phyloP scores from a whole-genome alignment of 2,113 vertebrate genomes.

The Theristicus caerulescens region DNA sequence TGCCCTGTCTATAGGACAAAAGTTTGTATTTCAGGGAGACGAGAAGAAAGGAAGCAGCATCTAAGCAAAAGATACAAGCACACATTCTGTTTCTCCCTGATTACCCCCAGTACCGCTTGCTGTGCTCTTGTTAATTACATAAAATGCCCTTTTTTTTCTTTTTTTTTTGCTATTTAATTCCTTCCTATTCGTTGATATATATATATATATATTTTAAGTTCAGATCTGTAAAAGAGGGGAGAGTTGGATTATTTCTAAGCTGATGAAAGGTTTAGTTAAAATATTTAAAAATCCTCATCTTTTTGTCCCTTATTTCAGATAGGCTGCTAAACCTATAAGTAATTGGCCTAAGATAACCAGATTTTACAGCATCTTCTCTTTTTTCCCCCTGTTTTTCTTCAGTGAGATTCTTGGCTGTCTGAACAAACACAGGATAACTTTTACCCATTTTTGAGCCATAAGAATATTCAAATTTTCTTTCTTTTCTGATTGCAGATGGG shows the following conservation, averaged over 20 bases:
- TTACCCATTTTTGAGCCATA: background rate
- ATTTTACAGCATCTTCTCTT: background rate
- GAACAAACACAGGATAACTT: background rate
- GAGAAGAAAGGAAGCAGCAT: background rate
- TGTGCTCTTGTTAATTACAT: background rate
- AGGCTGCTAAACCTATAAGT: background rate
- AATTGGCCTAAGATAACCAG: background rate
- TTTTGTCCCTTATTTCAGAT: background rate
- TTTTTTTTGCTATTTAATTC: background rate
- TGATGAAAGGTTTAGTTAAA: background rate
- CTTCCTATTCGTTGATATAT: background rate
- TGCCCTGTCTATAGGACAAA: background rate
- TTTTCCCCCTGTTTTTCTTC: background rate
- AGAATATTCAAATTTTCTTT: background rate
- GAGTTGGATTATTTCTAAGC: background rate
- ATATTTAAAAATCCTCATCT: fast-evolving
- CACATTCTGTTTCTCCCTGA: background rate
- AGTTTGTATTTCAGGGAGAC: background rate
- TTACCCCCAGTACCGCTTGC: background rate
- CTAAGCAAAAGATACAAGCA: background rate
- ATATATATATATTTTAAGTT: background rate
- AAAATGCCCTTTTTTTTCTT: background rate
- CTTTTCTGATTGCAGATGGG: background rate
- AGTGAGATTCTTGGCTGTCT: background rate
- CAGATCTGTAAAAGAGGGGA: background rate